Evolutionary conservation across 2,113 vertebrate species (phyloP), one percentile per base, ranked within the genome.

Genomic region (Podocnemis expansa): DNA sequence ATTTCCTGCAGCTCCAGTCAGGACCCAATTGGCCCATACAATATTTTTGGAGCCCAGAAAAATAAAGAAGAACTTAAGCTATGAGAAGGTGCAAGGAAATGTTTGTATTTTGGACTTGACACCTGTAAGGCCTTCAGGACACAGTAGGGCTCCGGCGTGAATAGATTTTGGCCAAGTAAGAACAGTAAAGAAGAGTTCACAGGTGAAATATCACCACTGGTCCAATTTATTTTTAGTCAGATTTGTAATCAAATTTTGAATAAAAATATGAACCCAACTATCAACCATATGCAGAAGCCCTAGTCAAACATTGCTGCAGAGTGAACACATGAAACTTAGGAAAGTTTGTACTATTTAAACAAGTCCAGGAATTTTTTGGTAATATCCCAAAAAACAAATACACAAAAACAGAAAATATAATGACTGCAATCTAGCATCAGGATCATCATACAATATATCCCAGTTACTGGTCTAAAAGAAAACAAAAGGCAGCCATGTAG

Each of bases 381-480:
- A 89, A 41, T 80, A 84, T 49, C 25, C 41, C 73, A 45, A 45
- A 93, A 93, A 34, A 41, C 45, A 93, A 81, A 8, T 41, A 4
- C 83, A 67, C 56, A 91, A 45, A 87, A 91, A 93, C 78, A 94
- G 84, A 94, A 93, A 93, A 94, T 87, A 19, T 90, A 93, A 93
- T 78, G 73, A 82, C 82, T 78, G 89, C 97, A 85, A 81, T 43
- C 51, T 1, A 90, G 75, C 84, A 91, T 78, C 52, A 84, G 93
- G 94, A 91, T 96, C 95, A 95, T 95, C 88, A n/a, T 82, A 88
- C 91, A 82, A 96, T 67, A 94, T 96, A 96, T 97, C 80, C 91
- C 88, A 70, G 80, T 58, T 95, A 49, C 93, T 92, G 93, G 96
- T 95, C 76, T 90, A 95, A 94, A 96, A 92, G 94, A 67, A 93